phyloP scores from a whole-genome alignment of 2,797 vertebrate species.

The Scyliorhinus canicula region DNA sequence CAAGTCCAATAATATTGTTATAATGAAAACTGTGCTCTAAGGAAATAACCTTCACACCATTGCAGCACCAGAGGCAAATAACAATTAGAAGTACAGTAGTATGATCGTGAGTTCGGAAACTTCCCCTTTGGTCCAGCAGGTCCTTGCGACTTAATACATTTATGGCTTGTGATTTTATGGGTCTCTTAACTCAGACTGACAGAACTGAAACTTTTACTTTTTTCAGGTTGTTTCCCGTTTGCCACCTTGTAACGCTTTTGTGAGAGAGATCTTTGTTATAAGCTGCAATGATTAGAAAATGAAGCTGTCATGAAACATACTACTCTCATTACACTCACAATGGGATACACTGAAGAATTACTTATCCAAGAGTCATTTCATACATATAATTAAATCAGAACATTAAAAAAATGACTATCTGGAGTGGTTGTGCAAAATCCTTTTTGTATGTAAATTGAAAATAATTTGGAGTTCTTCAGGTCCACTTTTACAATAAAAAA shows the following conservation, averaged over 20 bases:
- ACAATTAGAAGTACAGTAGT: background rate
- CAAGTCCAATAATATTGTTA: background rate
- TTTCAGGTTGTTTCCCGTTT: background rate
- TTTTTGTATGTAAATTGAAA: background rate
- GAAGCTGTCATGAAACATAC: too few relatives aligned
- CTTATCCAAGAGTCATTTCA: background rate
- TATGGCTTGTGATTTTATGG: background rate
- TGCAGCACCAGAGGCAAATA: slow-evolving; percentile 22
- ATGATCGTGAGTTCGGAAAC: background rate
- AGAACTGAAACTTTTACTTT: background rate
- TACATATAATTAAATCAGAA: background rate
- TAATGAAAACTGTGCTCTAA: slow-evolving; percentile 1
- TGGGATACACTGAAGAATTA: background rate
- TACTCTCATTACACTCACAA: background rate
- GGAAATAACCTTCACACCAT: slow-evolving; percentile 20
- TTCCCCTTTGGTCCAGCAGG: background rate
- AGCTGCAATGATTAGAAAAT: background rate
- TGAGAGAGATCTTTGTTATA: background rate
- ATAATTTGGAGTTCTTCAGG: background rate
- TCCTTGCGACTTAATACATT: background rate
- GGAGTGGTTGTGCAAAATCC: background rate
- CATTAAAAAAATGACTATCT: background rate
- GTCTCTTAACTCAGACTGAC: background rate
- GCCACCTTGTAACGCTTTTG: background rate
- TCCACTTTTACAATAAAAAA: background rate